Evolutionary conservation across 1,140 invertebrate species (phyloP).

Genomic region (Leptonema lineaticorne): DNA sequence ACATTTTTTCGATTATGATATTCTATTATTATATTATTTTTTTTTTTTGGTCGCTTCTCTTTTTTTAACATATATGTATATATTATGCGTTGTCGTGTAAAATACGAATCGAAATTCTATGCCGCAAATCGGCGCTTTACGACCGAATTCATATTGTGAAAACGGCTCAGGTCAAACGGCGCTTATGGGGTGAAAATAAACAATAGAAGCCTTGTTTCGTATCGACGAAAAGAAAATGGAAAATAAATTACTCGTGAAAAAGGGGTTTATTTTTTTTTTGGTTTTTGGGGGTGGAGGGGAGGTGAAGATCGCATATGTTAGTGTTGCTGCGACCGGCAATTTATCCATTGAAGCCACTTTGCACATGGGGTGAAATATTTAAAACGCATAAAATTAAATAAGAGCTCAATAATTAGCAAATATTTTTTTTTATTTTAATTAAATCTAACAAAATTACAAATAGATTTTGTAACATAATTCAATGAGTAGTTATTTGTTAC

Average conservation of each 20-base stretch:
- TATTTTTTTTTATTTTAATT: too few species aligned
- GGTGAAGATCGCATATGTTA: constrained; percentile 9
- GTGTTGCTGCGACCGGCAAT: constrained; percentile 4
- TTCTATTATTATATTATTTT: too few species aligned
- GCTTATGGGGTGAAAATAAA: constrained; percentile 9
- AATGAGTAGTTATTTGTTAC: too few species aligned
- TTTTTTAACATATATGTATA: not conserved
- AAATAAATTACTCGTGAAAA: constrained; percentile 24
- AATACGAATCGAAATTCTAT: not conserved
- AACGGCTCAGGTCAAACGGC: not conserved
- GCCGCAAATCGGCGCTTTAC: not conserved
- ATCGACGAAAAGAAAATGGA: constrained; percentile 13
- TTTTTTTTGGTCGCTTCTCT: not conserved
- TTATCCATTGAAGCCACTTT: too few species aligned
- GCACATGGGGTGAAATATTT: too few species aligned
- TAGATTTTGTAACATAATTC: too few species aligned
- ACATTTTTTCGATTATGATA: too few species aligned
- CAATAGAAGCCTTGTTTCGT: not conserved
- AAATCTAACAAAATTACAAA: too few species aligned
- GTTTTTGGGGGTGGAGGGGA: not conserved
- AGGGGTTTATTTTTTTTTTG: constrained; percentile 10
- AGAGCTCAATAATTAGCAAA: too few species aligned
- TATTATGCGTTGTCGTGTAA: too few species aligned
- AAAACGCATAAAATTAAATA: too few species aligned
- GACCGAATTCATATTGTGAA: not conserved